A percentile compares a stretch with the other conserved stretches of the same genome.
These are phyloP conservation scores for Agelastica alni DNA, from an alignment of 2,888 invertebrate genomes.

Conservation along the genomic window DNA sequence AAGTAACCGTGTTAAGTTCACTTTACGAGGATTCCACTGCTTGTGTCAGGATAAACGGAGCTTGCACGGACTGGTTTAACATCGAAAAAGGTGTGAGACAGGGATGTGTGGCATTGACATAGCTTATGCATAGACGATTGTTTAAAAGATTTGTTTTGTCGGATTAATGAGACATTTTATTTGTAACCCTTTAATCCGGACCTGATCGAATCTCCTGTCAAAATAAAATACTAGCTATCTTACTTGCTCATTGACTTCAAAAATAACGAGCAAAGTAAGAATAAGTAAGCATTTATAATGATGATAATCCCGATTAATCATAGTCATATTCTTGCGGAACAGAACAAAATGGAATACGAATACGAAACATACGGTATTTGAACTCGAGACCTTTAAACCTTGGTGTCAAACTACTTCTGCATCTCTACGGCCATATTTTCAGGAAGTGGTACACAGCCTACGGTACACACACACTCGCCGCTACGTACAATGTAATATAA, in stretches of 20 bases:
- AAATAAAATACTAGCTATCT: slow-evolving; percentile 2
- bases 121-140: no score
- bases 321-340: slow-evolving; percentile 43
- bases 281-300: slow-evolving; percentile 43
- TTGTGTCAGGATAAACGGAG: no score
- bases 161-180: no score
- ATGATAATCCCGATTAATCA: slow-evolving; percentile 49
- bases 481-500: slow-evolving; percentile 21
- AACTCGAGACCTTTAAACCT: slow-evolving; percentile 52
- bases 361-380: slow-evolving; percentile 49
- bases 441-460: slow-evolving; percentile 25
- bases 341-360: slow-evolving; percentile 39
- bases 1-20: no score
- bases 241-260: slow-evolving; percentile 2
- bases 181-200: no score
- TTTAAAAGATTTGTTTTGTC: no score
- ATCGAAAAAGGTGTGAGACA: no score
- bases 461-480: slow-evolving; percentile 17
- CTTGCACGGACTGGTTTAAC: no score
- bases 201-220: slow-evolving; percentile 1
- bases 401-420: slow-evolving; percentile 48
- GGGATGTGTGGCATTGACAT: no score
- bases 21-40: no score
- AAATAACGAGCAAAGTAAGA: slow-evolving; percentile 24
- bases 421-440: slow-evolving; percentile 30